A percentile compares a stretch with the other conserved stretches of the same genome.
Evolutionary conservation across 2,113 vertebrate species (phyloP).

Genomic region (Otolemur garnettii): DNA sequence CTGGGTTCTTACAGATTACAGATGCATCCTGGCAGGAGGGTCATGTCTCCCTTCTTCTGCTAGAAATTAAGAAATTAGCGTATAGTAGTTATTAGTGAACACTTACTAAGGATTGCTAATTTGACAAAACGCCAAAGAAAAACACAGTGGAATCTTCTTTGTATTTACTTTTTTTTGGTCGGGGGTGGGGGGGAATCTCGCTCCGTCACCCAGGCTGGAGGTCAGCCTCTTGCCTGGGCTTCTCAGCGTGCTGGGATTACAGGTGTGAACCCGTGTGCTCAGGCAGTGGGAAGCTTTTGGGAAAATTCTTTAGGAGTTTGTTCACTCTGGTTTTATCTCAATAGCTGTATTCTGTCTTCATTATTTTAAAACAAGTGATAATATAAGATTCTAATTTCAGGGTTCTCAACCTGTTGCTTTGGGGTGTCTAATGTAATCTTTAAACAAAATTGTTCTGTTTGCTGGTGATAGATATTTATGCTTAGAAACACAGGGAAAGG

Average conservation of each 20-base stretch:
- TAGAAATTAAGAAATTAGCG: conserved; percentile 9
- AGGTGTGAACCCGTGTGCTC: no score
- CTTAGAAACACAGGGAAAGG: not conserved
- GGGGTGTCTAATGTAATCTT: not conserved
- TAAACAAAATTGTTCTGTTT: conserved; percentile 25
- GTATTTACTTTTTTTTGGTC: no score
- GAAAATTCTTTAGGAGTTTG: conserved; percentile 3
- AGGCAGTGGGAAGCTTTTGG: not conserved
- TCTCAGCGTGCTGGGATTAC: no score
- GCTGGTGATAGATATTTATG: not conserved
- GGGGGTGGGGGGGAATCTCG: no score
- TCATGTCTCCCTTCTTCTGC: not conserved
- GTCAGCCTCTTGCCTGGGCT: no score
- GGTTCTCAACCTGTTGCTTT: conserved; percentile 44
- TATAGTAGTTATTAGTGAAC: conserved; percentile 27
- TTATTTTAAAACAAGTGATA: conserved; percentile 48
- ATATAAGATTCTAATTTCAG: conserved; percentile 18
- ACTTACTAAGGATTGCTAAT: not conserved
- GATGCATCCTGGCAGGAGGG: not conserved
- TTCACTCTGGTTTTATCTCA: conserved; percentile 34
- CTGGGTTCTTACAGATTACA: not conserved
- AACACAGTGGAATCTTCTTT: not conserved
- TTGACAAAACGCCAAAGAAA: not conserved
- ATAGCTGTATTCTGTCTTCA: not conserved
- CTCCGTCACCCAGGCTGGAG: no score